A percentile compares a stretch with the other conserved stretches of the same genome.
phyloP scores from a whole-genome alignment of 2,113 vertebrate species.

The Podarcis muralis region DNA sequence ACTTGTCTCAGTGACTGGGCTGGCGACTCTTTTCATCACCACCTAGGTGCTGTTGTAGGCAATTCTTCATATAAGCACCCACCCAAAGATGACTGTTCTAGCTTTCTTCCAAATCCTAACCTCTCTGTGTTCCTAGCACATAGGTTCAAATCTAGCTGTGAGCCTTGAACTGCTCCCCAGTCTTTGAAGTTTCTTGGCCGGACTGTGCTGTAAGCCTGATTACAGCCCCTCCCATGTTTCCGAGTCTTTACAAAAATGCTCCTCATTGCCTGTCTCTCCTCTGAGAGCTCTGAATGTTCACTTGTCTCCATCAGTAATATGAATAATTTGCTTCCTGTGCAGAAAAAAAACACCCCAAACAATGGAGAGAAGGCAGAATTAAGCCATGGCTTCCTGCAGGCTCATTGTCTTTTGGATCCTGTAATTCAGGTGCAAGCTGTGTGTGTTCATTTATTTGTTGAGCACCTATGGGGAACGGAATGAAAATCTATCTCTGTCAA shows the following conservation, averaged over 20 bases:
- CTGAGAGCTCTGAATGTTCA: background rate
- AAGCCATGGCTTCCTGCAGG: background rate
- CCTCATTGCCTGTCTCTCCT: background rate
- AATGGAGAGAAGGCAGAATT: background rate
- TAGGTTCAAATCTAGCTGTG: background rate
- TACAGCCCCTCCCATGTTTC: background rate
- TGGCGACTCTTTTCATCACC: background rate
- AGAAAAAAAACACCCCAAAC: background rate
- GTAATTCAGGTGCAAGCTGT: rapidly evolving
- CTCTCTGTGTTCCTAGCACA: background rate
- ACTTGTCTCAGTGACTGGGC: background rate
- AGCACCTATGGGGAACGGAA: slow-evolving; percentile 44
- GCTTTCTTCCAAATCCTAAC: background rate
- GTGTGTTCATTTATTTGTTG: slow-evolving; percentile 42
- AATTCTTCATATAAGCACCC: background rate
- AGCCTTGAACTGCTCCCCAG: background rate
- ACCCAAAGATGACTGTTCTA: background rate
- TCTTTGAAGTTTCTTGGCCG: slow-evolving; percentile 12
- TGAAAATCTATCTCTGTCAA: slow-evolving; percentile 27
- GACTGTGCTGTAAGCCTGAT: background rate
- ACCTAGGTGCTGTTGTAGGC: background rate
- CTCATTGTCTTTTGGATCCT: slow-evolving; percentile 26
- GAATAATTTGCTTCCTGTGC: slow-evolving; percentile 27
- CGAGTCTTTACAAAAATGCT: background rate
- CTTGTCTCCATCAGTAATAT: background rate